Evolutionary conservation across 2,113 vertebrate species (phyloP).

Genomic region (Ovibos moschatus): DNA sequence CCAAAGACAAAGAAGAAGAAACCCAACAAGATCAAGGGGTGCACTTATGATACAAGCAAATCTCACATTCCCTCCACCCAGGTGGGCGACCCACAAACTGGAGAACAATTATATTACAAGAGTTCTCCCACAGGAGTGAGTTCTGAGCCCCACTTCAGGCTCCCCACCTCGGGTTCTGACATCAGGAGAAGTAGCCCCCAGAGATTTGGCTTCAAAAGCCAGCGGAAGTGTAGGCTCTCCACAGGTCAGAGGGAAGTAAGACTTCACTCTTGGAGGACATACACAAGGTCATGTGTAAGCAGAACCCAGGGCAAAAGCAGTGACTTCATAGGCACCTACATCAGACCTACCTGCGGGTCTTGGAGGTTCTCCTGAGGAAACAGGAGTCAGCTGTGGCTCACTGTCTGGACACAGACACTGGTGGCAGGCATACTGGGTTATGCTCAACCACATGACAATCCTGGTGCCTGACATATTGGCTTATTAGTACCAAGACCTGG

Average conservation of each 20-base stretch:
- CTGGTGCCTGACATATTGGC: background rate
- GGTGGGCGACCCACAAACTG: background rate
- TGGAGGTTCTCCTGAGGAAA: background rate
- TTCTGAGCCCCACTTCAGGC: background rate
- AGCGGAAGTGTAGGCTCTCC: background rate
- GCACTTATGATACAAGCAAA: background rate
- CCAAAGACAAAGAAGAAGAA: background rate
- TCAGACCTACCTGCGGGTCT: background rate
- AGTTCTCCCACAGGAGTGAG: background rate
- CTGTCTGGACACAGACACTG: background rate
- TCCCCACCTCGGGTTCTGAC: background rate
- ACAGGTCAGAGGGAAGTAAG: background rate
- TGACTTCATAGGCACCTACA: background rate
- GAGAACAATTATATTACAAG: background rate
- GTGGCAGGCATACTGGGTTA: background rate
- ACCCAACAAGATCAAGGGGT: background rate
- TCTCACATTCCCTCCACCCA: background rate
- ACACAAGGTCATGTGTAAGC: background rate
- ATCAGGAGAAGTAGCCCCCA: background rate
- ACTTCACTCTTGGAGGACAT: background rate
- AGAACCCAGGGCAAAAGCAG: background rate
- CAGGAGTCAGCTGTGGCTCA: background rate
- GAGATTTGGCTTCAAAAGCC: background rate
- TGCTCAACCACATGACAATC: background rate
- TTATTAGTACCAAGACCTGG: background rate